Conservation (phyloP, 2,113 vertebrate species). For the Muntiacus reevesi region DNA sequence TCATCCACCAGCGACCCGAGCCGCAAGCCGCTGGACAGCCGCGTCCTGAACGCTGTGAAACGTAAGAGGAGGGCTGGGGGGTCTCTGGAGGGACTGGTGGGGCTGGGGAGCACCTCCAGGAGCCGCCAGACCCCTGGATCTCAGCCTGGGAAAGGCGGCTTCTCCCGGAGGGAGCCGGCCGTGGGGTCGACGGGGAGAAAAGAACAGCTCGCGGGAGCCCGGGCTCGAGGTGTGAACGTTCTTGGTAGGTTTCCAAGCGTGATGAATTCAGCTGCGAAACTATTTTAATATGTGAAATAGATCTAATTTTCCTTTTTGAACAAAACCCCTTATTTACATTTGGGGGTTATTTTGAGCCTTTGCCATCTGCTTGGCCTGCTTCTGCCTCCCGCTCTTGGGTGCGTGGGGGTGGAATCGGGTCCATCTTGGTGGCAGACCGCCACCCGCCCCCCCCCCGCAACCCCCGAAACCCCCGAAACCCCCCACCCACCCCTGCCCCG, state of each 20-base stretch:
- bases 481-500: not conserved
- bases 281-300: conserved; percentile 68
- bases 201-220: not conserved
- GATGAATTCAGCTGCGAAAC: conserved; percentile 58
- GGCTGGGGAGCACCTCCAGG: not conserved
- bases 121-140: not conserved
- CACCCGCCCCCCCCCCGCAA: rapidly evolving
- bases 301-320: conserved; percentile 73
- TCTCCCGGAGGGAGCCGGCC: not conserved
- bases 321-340: conserved; percentile 76
- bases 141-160: not conserved
- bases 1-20: conserved; percentile 96
- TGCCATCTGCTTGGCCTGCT: conserved; percentile 72
- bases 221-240: conserved; percentile 32
- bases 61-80: conserved; percentile 79
- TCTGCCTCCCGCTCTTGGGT: conserved; percentile 52
- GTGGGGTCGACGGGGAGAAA: not conserved
- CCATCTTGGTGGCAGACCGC: not conserved
- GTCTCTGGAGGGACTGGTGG: too few relatives aligned
- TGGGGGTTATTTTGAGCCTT: conserved; percentile 69
- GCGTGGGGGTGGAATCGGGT: not conserved
- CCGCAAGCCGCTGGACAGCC: conserved; percentile 95
- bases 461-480: not conserved
- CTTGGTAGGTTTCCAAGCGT: conserved; percentile 55
- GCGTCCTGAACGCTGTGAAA: conserved; percentile 96